phyloP scores from a whole-genome alignment of 2,797 vertebrate genomes.

The Cynopterus sphinx region DNA sequence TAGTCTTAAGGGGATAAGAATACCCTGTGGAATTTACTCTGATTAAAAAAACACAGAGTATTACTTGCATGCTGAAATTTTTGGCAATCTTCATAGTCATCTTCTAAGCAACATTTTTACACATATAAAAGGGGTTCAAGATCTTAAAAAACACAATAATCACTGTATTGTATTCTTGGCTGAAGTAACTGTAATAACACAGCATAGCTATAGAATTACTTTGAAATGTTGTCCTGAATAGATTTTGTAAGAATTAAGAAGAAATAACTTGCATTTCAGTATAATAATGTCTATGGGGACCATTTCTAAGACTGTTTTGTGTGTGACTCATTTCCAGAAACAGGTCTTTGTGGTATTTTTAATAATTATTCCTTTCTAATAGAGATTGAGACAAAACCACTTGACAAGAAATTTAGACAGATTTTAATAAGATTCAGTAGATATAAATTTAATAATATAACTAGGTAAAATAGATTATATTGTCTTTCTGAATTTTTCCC shows the following conservation, averaged over 20 bases:
- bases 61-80: neutral
- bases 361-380: neutral
- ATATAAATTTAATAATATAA: neutral
- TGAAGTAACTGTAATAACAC: slow-evolving; percentile 34
- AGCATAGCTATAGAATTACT: slow-evolving; percentile 21
- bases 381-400: neutral
- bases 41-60: neutral
- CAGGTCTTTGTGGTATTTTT: neutral
- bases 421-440: neutral
- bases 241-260: slow-evolving; percentile 18
- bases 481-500: neutral
- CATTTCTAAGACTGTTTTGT: neutral
- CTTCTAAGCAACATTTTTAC: slow-evolving; percentile 17
- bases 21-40: neutral
- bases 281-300: neutral
- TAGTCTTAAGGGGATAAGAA: neutral
- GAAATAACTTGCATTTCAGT: neutral
- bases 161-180: slow-evolving; percentile 14
- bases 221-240: slow-evolving; percentile 34
- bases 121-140: neutral
- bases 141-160: slow-evolving; percentile 35
- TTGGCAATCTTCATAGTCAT: neutral
- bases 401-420: neutral
- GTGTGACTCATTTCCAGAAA: neutral
- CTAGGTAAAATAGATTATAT: neutral